Evolutionary conservation across 2,888 invertebrate genomes (phyloP), one percentile per base, ranked within the genome.

Genomic region (Aricia artaxerxes): DNA sequence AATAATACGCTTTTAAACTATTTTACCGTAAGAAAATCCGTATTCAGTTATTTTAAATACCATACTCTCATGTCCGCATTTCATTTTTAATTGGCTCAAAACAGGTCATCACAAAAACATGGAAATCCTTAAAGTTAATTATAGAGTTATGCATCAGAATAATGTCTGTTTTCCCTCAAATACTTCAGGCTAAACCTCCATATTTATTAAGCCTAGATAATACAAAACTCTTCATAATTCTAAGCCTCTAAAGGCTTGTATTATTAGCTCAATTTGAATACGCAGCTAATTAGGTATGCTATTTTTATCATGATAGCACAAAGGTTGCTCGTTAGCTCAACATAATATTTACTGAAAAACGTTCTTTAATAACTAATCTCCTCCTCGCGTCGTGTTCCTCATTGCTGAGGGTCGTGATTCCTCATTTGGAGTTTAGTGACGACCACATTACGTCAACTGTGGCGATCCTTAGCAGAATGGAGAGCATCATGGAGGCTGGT

Each of bases 201-300:
- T 69, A 69, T 69, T 64, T 69, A 69, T 69, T 69, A 69, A 69
- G 69, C 35, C 69, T 69, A 38, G 69, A 35, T 69, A 64, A 64
- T 69, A 35, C 69, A 69, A 69, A 61, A 69, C 69, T 38, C 69
- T 38, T 38, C 35, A 69, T 69, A 78, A n/a, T 69, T 69, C 69
- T 69, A 69, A 77, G 77, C 40, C 69, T 72, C 72, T 72, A 72
- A 69, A 78, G 53, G 35, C 77, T 77, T 40, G 24, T 69, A 40
- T 40, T 69, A 38, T 13, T 5, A 13, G 3, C 13, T 61, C n/a
- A 31, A 64, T 69, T 38, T 35, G 69, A 69, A 69, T 16, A 38
- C 11, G 35, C 35, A 35, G 35, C 31, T 35, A 35, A 38, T 11
- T 69, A 35, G 13, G 13, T 35, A 69, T 69, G 31, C 4, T 16